A percentile compares a stretch with the other conserved stretches of the same genome.
These are phyloP conservation scores for Tachystola acroxantha DNA, from an alignment of 2,888 invertebrate species.

Conservation along the genomic window DNA sequence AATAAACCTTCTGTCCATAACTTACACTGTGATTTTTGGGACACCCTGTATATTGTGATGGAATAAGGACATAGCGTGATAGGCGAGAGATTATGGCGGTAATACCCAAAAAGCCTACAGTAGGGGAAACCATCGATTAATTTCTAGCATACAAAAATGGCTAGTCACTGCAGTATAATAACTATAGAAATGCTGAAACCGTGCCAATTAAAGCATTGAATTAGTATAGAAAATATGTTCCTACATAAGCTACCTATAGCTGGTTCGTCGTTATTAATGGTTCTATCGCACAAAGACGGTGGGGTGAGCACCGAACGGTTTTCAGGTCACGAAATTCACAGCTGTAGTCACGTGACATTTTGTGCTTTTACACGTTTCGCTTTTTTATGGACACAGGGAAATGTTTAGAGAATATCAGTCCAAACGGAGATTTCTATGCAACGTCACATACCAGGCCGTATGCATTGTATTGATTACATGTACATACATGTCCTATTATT, in stretches of 20 bases:
- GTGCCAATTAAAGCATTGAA: slow-evolving; percentile 1
- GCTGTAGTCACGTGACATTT: slow-evolving; percentile 24
- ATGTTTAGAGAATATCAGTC: neutral
- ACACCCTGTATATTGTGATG: too few species aligned
- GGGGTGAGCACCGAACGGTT: slow-evolving; percentile 43
- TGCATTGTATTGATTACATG: too few species aligned
- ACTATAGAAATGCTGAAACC: neutral
- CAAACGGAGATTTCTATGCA: slow-evolving; percentile 15
- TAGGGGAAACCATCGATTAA: too few species aligned
- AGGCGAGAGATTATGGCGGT: too few species aligned
- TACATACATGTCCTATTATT: too few species aligned
- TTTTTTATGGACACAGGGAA: too few species aligned
- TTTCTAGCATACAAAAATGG: too few species aligned
- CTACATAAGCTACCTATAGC: neutral
- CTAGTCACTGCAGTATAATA: too few species aligned
- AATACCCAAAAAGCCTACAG: too few species aligned
- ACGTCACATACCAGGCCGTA: slow-evolving; percentile 4
- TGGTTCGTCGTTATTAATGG: slow-evolving; percentile 31
- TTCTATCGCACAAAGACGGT: slow-evolving; percentile 33
- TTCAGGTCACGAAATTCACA: slow-evolving; percentile 52
- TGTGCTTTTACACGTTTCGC: neutral
- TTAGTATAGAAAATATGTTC: neutral
- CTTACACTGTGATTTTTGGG: too few species aligned
- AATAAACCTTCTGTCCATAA: too few species aligned
- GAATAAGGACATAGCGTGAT: too few species aligned